Evolutionary conservation across 2,888 invertebrate genomes (phyloP), one percentile per base, ranked within the genome.

Genomic region (Nomada ruficornis): DNA sequence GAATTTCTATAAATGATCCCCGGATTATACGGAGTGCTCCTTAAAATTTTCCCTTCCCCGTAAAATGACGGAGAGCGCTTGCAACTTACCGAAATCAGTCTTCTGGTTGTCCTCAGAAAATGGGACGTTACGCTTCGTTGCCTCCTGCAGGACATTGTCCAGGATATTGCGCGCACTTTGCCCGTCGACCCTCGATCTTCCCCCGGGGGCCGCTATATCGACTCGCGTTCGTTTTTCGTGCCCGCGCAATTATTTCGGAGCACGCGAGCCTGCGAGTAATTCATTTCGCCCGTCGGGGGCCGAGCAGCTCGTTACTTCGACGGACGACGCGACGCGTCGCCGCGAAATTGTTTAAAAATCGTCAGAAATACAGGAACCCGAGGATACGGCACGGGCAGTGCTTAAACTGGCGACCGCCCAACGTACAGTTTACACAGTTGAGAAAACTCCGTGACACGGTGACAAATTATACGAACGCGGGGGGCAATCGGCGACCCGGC

Each of bases 81-180:
- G 57, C 54, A 42, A 83, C 88, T 88, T 73, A 88, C 88, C 89
- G 83, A 73, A 74, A 89, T 75, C 69, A 86, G 67, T 55, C 80
- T 80, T 18, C 78, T 79, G 47, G 85, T 77, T n/a, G 73, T 74
- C n/a, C 73, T 70, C 2, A 82, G 63, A 59, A 89, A 64, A 67
- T 67, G 77, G 69, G 81, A 80, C 52, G 79, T 52, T 18, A 70
- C 65, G 60, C 76, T 80, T 50, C 18, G 73, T 15, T 69, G 80
- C 36, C 67, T 85, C 42, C 75, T 76, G 69, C 80, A 76, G 64
- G 82, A 85, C 89, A 89, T 89, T 2, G n/a, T 70, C 15, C 62
- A 13, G 36, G 20, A 15, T 11, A 9, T 9, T n/a, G 10, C 26
- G 26, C 15, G 1, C 15, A 2, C 20, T 54, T 20, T 36, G 0